Base-by-base conservation (phyloP, 2,797 vertebrate genomes). In the Oreochromis mossambicus region DNA sequence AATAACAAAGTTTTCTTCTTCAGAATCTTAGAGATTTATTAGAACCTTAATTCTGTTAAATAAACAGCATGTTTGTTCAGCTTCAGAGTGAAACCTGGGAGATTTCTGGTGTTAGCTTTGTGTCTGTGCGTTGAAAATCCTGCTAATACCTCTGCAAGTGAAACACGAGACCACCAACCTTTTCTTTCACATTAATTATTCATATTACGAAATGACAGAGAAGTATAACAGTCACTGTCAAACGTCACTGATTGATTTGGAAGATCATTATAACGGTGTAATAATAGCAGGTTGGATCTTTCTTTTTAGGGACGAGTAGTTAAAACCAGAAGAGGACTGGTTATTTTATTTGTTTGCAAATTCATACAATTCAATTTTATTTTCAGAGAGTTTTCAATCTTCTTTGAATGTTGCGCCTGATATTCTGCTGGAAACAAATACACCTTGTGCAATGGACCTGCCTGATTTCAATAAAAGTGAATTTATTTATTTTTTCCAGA, bases 101-200 rank as follows among this genome's bases (percentile, higher is more conserved):
- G 34, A 38, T 63, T 63, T 38, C 61, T 38, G 61, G 19, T 63
- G 61, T 38, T 63, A 63, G 51, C 46, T 76, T 24, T 6, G 8
- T 83, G 29, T 86, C 29, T 86, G 76, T 38, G 46, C 15, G 21
- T 58, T 70, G 46, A 84, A 21, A 36, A 19, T 86, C 54, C 63
- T 43, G 8, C 58, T 82, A 58, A 79, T 11, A 77, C 83, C 50
- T 78, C 51, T 89, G 14, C 9, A 15, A 61, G 76, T 87, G 90
- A 92, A 92, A 92, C 80, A 83, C 51, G 82, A 91, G 43, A 55
- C 50, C 56, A 17, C 46, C 38, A 46, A 32, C 66, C 26, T 80
- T 80, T 79, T 70, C 52, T 80, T 89, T 84, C 5, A 29, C 86
- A 90, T 94, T 48, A 89, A 91, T 93, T 79, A 92, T 92, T 92